Percentiles rank a stretch among this genome's conserved stretches.
Evolutionary conservation across 2,797 vertebrate genomes (phyloP).

Genomic region (Gephyroberyx darwinii): DNA sequence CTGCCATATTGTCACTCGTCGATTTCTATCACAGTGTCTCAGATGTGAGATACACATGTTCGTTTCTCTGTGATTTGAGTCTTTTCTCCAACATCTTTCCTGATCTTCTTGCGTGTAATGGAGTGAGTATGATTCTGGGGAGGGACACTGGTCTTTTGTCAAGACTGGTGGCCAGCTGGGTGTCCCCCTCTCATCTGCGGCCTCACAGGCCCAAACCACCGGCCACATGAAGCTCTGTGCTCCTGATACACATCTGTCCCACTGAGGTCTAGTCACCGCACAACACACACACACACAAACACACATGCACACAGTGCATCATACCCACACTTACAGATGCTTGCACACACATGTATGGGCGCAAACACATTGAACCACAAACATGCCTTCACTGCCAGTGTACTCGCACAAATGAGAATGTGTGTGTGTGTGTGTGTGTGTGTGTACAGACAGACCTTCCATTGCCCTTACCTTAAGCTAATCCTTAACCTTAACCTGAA

Average conservation of each 20-base stretch:
- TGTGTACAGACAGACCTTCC: too few relatives aligned
- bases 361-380: slow-evolving; percentile 13
- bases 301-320: slow-evolving; percentile 1
- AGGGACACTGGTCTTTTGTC: slow-evolving; percentile 22
- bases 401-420: slow-evolving; percentile 11
- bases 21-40: slow-evolving; percentile 28
- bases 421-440: too few relatives aligned
- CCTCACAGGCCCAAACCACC: slow-evolving; percentile 40
- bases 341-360: slow-evolving; percentile 13
- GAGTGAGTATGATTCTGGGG: not conserved
- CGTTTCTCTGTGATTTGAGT: too few relatives aligned
- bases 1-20: slow-evolving; percentile 17
- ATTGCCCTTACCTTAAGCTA: too few relatives aligned
- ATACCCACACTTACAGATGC: slow-evolving; percentile 24
- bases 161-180: slow-evolving; percentile 29
- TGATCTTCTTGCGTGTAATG: slow-evolving; percentile 14
- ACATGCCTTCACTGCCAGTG: not conserved
- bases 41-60: not conserved
- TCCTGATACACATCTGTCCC: slow-evolving; percentile 60
- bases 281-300: slow-evolving; percentile 27
- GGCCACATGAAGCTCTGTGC: slow-evolving; percentile 55
- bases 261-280: slow-evolving; percentile 46
- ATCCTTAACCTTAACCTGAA: too few relatives aligned
- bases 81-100: slow-evolving; percentile 24
- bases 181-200: slow-evolving; percentile 41